These are phyloP conservation scores for Bicyclus anynana DNA, from an alignment of 1,140 invertebrate species.

Conservation along the genomic window DNA sequence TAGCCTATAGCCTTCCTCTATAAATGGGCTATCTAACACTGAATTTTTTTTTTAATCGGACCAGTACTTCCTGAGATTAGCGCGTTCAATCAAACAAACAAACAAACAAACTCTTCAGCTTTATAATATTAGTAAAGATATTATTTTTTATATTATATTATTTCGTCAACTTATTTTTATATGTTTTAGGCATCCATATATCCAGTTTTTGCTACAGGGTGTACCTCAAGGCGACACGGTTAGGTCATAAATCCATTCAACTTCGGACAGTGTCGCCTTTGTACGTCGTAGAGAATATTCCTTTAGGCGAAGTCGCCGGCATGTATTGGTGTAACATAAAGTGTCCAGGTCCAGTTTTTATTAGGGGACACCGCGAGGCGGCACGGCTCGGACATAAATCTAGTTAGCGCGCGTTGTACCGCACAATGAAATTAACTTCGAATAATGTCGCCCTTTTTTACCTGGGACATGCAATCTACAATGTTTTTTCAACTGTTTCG, in stretches of 20 bases:
- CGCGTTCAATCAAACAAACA: too few species aligned
- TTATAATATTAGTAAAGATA: too few species aligned
- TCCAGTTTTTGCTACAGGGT: constrained; percentile 9
- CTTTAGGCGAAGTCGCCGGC: neutral
- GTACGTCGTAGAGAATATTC: neutral
- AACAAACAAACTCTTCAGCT: too few species aligned
- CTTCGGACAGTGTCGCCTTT: neutral
- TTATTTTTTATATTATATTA: too few species aligned
- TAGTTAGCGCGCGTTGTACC: constrained; percentile 29
- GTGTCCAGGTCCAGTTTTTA: constrained; percentile 25
- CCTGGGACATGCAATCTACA: constrained; percentile 3
- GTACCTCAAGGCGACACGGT: neutral
- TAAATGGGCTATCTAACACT: too few species aligned
- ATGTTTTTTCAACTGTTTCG: neutral
- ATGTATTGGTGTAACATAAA: neutral
- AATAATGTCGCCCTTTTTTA: constrained; percentile 19
- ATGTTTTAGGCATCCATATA: too few species aligned
- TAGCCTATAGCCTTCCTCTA: too few species aligned
- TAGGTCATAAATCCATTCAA: constrained; percentile 16
- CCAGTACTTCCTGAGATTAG: too few species aligned
- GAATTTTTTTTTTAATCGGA: too few species aligned
- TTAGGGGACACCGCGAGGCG: constrained; percentile 20
- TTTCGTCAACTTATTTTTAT: too few species aligned
- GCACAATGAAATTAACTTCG: constrained; percentile 28
- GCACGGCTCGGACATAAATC: constrained; percentile 39